These are phyloP conservation scores for Drosophila lowei DNA, from an alignment of 1,140 invertebrate genomes.

Conservation along the genomic window DNA sequence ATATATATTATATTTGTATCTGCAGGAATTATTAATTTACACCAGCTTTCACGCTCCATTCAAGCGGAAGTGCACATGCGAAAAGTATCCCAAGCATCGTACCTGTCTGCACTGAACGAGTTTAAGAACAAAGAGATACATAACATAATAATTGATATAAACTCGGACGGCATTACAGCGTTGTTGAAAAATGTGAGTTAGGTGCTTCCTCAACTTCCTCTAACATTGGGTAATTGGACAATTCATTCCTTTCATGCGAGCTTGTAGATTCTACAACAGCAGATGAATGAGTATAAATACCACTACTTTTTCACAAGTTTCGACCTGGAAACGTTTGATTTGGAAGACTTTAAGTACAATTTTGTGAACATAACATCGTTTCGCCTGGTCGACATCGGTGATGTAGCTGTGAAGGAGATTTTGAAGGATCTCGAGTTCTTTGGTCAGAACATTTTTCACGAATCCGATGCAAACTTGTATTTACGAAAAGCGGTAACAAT, in stretches of 20 bases:
- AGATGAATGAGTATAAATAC: slow-evolving; percentile 97
- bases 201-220: background rate
- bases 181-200: slow-evolving; percentile 91
- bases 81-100: slow-evolving; percentile 51
- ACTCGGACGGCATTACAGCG: slow-evolving; percentile 88
- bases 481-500: slow-evolving; percentile 37
- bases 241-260: background rate
- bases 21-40: slow-evolving; percentile 64
- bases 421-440: slow-evolving; percentile 90
- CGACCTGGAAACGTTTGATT: slow-evolving; percentile 94
- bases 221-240: background rate
- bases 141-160: slow-evolving; percentile 92
- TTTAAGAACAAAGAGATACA: slow-evolving; percentile 76
- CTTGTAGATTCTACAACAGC: slow-evolving; percentile 92
- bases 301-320: slow-evolving; percentile 97
- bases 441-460: slow-evolving; percentile 23
- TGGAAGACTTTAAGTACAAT: slow-evolving; percentile 97
- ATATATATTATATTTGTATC: background rate
- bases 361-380: slow-evolving; percentile 96
- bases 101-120: slow-evolving; percentile 59
- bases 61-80: slow-evolving; percentile 62
- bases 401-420: slow-evolving; percentile 89
- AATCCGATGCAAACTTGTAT: slow-evolving; percentile 6
- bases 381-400: slow-evolving; percentile 91
- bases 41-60: slow-evolving; percentile 54